Evolutionary conservation across 2,113 vertebrate species (phyloP), one percentile per base, ranked within the genome.

Genomic region (Oxygymnocypris stewartii): DNA sequence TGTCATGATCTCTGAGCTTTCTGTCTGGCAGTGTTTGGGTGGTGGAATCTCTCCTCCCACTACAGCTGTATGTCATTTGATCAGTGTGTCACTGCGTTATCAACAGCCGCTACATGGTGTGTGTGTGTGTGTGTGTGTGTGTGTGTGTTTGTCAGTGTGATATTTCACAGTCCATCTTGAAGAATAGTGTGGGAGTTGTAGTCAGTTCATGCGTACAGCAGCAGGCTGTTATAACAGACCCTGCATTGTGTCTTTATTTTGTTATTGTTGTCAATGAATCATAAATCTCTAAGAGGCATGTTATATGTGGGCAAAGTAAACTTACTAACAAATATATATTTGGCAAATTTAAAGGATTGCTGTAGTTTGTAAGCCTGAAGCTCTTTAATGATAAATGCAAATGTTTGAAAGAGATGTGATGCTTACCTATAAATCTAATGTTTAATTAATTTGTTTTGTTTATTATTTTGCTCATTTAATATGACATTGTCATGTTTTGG

Each of bases 141-240:
- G n/a, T 82, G 75, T 82, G 63, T 82, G 78, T 49, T n/a, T 74
- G 86, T 84, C 44, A 78, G 59, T 84, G 86, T 61, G 82, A 85
- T 74, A 84, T 90, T 92, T 92, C 87, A 88, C 92, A 92, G 86
- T 74, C 85, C 87, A 88, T 88, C 89, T 91, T 91, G 90, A 69
- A 73, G 87, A 85, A 75, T 81, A 76, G 18, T 44, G 91, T 93
- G 92, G 91, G 93, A 37, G 92, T 88, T 86, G 88, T 63, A 79
- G 87, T 90, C 67, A 82, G 47, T 77, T 77, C 71, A 76, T 77
- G 85, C 77, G 51, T 82, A 81, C 74, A 78, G 83, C 85, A 85
- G 47, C 37, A 63, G 44, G 80, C 57, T 84, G 82, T 42, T 71
- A 54, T 47, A 54, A 69, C 81, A 83, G 82, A 79, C 13, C 40